A percentile compares a stretch with the other conserved stretches of the same genome.
Conservation (phyloP, 2,113 vertebrate species). For the Dermatemys mawii region DNA sequence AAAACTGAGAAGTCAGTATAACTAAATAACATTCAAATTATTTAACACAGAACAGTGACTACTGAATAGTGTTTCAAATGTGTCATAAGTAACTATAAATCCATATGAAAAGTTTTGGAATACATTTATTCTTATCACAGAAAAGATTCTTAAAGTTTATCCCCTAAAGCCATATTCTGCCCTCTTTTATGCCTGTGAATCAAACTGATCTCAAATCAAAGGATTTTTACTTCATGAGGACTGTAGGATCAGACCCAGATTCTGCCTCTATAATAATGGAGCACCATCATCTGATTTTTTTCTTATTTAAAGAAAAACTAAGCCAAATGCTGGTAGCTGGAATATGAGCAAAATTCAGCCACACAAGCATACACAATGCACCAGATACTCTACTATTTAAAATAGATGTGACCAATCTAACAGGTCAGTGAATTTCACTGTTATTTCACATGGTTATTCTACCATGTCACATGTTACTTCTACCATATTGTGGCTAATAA, state of each 20-base stretch:
- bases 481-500: neutral
- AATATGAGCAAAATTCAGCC: neutral
- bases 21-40: slow-evolving; percentile 17
- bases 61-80: slow-evolving; percentile 29
- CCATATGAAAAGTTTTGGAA: neutral
- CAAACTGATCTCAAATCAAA: neutral
- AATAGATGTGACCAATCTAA: neutral
- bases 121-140: neutral
- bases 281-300: neutral
- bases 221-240: neutral
- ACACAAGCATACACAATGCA: neutral
- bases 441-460: neutral
- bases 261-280: neutral
- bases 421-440: neutral
- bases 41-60: slow-evolving; percentile 50
- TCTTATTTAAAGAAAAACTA: neutral
- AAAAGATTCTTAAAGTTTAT: slow-evolving; percentile 14
- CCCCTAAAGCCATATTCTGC: neutral
- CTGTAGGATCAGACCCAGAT: neutral
- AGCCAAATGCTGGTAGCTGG: neutral
- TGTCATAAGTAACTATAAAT: slow-evolving; percentile 17
- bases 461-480: neutral
- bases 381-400: neutral
- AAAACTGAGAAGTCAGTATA: neutral
- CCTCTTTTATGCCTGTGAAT: neutral